Evolutionary conservation across 1,140 invertebrate species (phyloP).

Genomic region (Mycetomoellerius zeteki): DNA sequence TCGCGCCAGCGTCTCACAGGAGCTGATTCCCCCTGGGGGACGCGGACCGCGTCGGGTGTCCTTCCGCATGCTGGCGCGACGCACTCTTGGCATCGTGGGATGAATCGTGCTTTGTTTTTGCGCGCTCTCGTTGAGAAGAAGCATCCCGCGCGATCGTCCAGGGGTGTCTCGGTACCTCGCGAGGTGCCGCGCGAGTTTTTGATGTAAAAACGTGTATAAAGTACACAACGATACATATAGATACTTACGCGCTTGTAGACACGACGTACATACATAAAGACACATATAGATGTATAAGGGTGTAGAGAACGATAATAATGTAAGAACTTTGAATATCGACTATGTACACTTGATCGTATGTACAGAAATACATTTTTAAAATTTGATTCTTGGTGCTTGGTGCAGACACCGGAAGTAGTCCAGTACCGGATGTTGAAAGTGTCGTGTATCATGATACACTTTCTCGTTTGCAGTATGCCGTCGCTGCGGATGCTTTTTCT

Average conservation of each 20-base stretch:
- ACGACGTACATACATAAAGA: slow-evolving; percentile 13
- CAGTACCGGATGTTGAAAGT: slow-evolving; percentile 3
- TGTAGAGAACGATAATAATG: slow-evolving; percentile 9
- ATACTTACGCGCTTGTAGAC: slow-evolving; percentile 52
- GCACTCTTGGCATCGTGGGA: slow-evolving; percentile 21
- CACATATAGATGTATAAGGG: slow-evolving; percentile 39
- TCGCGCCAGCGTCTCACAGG: neutral
- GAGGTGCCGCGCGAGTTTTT: neutral
- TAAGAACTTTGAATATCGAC: slow-evolving; percentile 32
- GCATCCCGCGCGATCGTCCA: slow-evolving; percentile 35
- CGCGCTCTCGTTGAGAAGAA: slow-evolving; percentile 59
- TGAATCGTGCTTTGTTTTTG: slow-evolving; percentile 25
- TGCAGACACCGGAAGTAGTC: slow-evolving; percentile 27
- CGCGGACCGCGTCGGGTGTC: neutral
- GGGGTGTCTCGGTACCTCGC: neutral
- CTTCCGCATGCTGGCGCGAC: slow-evolving; percentile 36
- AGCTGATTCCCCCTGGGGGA: neutral
- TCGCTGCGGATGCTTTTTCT: slow-evolving; percentile 55
- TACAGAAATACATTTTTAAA: slow-evolving; percentile 32
- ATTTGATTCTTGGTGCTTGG: neutral
- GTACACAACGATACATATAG: slow-evolving; percentile 36
- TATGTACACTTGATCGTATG: slow-evolving; percentile 47
- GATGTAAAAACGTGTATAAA: neutral
- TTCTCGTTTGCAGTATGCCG: neutral
- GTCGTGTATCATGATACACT: slow-evolving; percentile 7